Base-by-base conservation (phyloP, 2,797 vertebrate genomes). In the Philypnodon macrostomus region DNA sequence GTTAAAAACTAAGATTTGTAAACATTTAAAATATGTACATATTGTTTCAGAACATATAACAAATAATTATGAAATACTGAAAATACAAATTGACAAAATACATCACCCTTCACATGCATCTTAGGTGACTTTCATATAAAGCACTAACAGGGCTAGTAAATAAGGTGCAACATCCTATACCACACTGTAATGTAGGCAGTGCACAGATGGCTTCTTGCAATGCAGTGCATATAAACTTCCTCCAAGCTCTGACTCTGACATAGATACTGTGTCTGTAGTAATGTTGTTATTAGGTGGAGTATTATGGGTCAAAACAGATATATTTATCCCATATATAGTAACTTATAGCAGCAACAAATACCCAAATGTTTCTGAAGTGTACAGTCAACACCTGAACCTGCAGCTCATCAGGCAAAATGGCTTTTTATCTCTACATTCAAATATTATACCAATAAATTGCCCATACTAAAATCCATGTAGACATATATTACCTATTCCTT, bases 121-220 rank as follows among this genome's bases (percentile, higher is more conserved):
- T 68, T 17, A 57, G 70, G 41, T 44, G 41, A 70, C 53, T 13
- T 21, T 17, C 17, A 54, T 17, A 69, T 55, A 68, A 67, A 60
- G 73, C 46, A 58, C 54, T 67, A 32, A 73, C 17, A 38, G 47
- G 27, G 62, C 46, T 47, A 60, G 50, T 16, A 24, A 17, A 70
- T 76, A 78, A 79, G 75, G 73, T 80, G 73, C 73, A 81, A 83
- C 74, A 62, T 62, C 53, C 63, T 54, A 72, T 42, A 40, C 21
- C 41, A 46, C 50, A 79, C 75, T 60, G 77, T 21, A 18, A 50
- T 23, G 40, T 14, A 44, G 12, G 4, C 35, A 47, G 63, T 54
- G 62, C 68, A 66, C 58, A 36, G 68, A 81, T 83, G 72, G 81
- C 79, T 81, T 84, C 58, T 80, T 53, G 62, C 47, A 16, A 64